Percentiles rank a stretch among this genome's conserved stretches.
These are phyloP conservation scores for Leucopternis melanops DNA, from an alignment of 2,113 vertebrate species.

Conservation along the genomic window DNA sequence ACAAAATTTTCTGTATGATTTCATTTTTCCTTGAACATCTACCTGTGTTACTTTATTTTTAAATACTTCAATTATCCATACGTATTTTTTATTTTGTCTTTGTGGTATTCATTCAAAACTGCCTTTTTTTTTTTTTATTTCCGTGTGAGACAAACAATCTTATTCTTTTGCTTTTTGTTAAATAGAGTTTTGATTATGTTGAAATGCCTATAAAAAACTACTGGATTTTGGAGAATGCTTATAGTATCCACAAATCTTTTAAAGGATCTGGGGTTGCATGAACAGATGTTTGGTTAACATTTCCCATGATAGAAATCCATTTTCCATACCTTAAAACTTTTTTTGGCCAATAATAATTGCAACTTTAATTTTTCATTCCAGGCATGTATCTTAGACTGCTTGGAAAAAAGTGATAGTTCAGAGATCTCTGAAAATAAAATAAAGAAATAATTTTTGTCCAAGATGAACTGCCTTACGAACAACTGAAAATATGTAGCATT, in stretches of 20 bases:
- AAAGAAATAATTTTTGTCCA: not conserved
- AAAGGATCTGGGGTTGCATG: not conserved
- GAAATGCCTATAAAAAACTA: not conserved
- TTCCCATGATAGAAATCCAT: not conserved
- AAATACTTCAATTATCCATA: not conserved
- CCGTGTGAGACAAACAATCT: not conserved
- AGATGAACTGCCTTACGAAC: not conserved
- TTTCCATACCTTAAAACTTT: not conserved
- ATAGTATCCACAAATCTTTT: not conserved
- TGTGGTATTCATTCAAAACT: not conserved
- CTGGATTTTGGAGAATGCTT: not conserved
- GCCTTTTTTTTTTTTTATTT: not conserved
- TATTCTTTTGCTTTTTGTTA: fast-evolving
- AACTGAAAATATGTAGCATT: not conserved
- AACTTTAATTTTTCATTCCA: not conserved
- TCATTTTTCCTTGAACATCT: not conserved
- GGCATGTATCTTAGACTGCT: not conserved
- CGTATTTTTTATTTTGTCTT: not conserved
- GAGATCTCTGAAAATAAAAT: not conserved
- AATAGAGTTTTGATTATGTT: not conserved
- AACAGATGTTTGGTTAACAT: not conserved
- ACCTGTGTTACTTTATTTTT: not conserved
- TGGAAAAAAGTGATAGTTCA: not conserved
- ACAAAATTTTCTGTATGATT: not conserved
- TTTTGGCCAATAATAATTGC: not conserved